A percentile compares a stretch with the other conserved stretches of the same genome.
Conservation (phyloP, 2,113 vertebrate species). For the Theristicus caerulescens region DNA sequence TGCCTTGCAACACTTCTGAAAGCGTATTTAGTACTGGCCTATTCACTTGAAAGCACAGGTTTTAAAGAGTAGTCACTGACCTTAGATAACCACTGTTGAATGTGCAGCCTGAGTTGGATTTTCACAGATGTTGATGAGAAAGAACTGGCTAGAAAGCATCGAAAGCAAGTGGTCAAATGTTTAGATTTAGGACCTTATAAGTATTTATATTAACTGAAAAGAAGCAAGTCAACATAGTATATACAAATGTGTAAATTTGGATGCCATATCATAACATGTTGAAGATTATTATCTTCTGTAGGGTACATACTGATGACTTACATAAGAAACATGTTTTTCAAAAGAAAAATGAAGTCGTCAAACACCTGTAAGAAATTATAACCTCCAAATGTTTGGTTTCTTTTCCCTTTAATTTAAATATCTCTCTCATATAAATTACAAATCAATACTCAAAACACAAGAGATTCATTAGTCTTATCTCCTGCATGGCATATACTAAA, state of each 20-base stretch:
- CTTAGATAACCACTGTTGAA: background rate
- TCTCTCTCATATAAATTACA: constrained; percentile 1
- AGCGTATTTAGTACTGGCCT: background rate
- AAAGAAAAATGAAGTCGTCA: background rate
- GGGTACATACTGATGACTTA: background rate
- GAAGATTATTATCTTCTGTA: background rate
- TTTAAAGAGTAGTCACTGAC: background rate
- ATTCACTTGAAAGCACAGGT: background rate
- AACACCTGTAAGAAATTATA: background rate
- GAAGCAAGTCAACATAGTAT: background rate
- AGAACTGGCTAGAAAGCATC: background rate
- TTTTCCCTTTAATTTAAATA: background rate
- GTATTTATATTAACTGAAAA: background rate
- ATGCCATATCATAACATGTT: background rate
- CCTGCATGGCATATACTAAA: background rate
- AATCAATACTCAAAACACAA: background rate
- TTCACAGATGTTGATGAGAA: background rate
- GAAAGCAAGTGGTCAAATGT: background rate
- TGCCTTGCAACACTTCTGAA: background rate
- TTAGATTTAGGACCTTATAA: background rate
- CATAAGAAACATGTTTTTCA: background rate
- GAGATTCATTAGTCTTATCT: constrained; percentile 15
- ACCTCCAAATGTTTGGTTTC: background rate
- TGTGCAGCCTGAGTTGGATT: background rate
- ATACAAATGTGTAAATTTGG: background rate